These are phyloP conservation scores for Allygus modestus DNA, from an alignment of 2,888 invertebrate species.

Conservation along the genomic window DNA sequence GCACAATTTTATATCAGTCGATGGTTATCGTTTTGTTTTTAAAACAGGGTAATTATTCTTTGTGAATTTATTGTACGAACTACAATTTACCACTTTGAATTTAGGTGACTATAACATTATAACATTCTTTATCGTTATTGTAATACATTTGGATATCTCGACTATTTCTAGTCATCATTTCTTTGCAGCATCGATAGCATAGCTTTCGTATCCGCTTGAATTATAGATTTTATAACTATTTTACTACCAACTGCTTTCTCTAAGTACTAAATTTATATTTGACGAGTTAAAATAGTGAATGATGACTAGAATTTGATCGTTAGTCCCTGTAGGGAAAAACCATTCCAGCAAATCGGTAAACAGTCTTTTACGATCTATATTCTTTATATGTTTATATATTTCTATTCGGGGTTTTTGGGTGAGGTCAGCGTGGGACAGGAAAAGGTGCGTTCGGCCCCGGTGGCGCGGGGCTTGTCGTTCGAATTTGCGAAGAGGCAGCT, in stretches of 20 bases:
- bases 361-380: conserved; percentile 41
- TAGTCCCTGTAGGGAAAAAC: conserved; percentile 47
- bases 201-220: neutral
- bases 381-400: conserved; percentile 55
- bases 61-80: neutral
- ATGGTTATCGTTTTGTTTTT: neutral
- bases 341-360: conserved; percentile 47
- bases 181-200: neutral
- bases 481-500: conserved; percentile 66
- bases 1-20: conserved; percentile 21
- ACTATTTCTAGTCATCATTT: conserved; percentile 51
- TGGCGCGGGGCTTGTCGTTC: conserved; percentile 61
- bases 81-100: neutral
- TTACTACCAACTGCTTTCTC: neutral
- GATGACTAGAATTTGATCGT: conserved; percentile 40
- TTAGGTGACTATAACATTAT: conserved; percentile 11
- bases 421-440: conserved; percentile 3
- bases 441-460: conserved; percentile 46
- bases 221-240: conserved; percentile 14
- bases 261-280: neutral
- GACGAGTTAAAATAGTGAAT: neutral
- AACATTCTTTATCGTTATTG: conserved; percentile 22
- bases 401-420: conserved; percentile 37
- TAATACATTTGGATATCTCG: neutral
- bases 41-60: conserved; percentile 3